Evolutionary conservation across 2,888 invertebrate species (phyloP), one percentile per base, ranked within the genome.

Genomic region (Ectemnius lituratus): DNA sequence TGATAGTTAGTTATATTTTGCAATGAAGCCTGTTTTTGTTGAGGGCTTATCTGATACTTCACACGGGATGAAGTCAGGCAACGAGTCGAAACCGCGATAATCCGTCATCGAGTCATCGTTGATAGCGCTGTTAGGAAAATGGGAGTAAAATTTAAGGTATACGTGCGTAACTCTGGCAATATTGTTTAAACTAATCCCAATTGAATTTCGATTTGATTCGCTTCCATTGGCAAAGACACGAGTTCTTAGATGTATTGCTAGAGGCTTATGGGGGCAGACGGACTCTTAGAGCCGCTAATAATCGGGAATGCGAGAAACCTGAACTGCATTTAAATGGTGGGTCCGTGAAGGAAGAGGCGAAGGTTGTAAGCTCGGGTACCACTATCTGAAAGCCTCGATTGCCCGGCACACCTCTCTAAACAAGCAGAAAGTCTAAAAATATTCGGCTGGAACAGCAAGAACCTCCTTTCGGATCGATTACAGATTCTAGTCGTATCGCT

Each of bases 231-330:
- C 14, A 47, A 4, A 45, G 62, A 23, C 56, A 63, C 56, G 67
- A 75, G 78, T 69, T 75, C 62, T 73, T 46, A 14, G 20, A 18
- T 62, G 28, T 49, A 82, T 83, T 82, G 83, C 80, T 77, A 71
- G 83, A 86, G 80, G 85, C 83, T 75, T 62, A n/a, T 73, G 37
- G 59, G 14, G 23, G 49, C 5, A 8, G 23, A 20, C 37, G 52
- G 5, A 57, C 46, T 45, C 57, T 47, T 47, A 28, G 58, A 47
- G 23, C 37, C 37, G n/a, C 16, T 28, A 49, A 58, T 70, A 16
- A 52, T 13, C 16, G 5, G 13, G 52, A 52, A 52, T 52, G 13
- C 52, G n/a, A 14, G 52, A 52, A 52, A 52, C 52, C 52, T 52
- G 52, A 52, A 52, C 52, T 52, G 52, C 52, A 52, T 52, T 52